Evolutionary conservation across 2,888 invertebrate species (phyloP), one percentile per base, ranked within the genome.

Genomic region (Hypselothyrea guttata): DNA sequence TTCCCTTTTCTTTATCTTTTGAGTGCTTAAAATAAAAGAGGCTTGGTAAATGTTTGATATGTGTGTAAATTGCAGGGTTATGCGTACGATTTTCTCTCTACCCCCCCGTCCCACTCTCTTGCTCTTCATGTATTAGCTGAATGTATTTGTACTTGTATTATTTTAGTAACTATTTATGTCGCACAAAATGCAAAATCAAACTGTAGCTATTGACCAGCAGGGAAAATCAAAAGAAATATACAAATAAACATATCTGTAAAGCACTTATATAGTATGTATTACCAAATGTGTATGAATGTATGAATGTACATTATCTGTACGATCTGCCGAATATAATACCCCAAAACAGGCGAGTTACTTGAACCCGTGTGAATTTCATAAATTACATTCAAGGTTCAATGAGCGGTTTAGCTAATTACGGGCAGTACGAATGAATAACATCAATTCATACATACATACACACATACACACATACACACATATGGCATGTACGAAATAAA

Each of bases 161-260:
- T 53, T 5, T 35, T 49, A 49, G 13, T 12, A 41, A 22, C 5
- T 22, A 22, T 22, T 22, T 22, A 41, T 47, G 18, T 35, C 66
- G 67, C 61, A 54, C 65, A 66, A 30, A 27, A 27, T 27, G 1
- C 13, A 13, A 12, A 34, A 13, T 15, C 2, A 7, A 31, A 12
- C 40, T 8, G 22, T 22, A 22, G 22, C 22, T 22, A 42, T 53
- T 41, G 42, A 62, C 56, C 31, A 35, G 45, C 49, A 11, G 27
- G 4, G 9, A 30, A 38, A 42, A 15, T 7, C 15, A 31, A 31
- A 33, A n/a, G 13, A 45, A 47, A 52, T 30, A 45, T 4, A 22
- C 22, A 22, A 2, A 22, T 4, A 69, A 68, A 69, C 68, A 68
- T 68, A 68, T 68, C 68, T 64, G 37, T 54, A 51, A 69, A 53